These are phyloP conservation scores for Gouania willdenowi DNA, from an alignment of 2,797 vertebrate species.

Conservation along the genomic window DNA sequence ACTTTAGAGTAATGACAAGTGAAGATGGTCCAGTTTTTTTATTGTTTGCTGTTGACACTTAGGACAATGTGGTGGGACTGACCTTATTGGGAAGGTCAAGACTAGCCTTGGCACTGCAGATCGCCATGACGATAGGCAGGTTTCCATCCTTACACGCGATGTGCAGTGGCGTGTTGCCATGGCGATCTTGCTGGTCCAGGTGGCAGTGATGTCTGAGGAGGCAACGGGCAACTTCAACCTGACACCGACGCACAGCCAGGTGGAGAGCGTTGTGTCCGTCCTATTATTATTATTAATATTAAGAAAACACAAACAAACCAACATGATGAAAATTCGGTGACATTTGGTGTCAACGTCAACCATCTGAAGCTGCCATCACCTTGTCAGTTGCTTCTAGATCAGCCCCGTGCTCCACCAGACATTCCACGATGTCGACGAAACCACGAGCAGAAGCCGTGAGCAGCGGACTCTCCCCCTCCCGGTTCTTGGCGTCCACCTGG, in stretches of 20 bases:
- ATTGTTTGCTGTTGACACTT: no score
- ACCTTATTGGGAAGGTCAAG: constrained; percentile 94
- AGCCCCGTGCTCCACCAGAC: constrained; percentile 84
- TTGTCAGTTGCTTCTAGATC: constrained; percentile 88
- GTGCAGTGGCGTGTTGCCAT: constrained; percentile 91
- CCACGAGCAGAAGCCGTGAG: constrained; percentile 92
- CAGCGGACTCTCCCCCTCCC: constrained; percentile 89
- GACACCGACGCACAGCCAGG: constrained; percentile 91
- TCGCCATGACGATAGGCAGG: constrained; percentile 80
- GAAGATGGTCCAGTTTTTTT: no score
- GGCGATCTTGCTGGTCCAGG: constrained; percentile 90
- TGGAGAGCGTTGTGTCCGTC: constrained; percentile 93
- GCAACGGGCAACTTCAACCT: constrained; percentile 89
- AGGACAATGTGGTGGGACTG: no score
- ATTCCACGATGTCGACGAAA: constrained; percentile 93
- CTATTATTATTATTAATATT: no score
- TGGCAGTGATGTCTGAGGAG: constrained; percentile 82
- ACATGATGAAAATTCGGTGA: background rate
- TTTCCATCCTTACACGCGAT: constrained; percentile 95
- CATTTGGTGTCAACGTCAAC: background rate
- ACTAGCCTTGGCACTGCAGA: constrained; percentile 82
- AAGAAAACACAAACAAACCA: no score
- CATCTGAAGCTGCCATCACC: constrained; percentile 69
- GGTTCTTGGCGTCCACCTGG: constrained; percentile 85
- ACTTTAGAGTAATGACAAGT: no score